Conservation (phyloP, 1,140 invertebrate genomes). For the Drosophila melanogaster region Release_6_plus_ISO1_MT NT_033779.5:13096501-13097000, state of each 20-base stretch:
- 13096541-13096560: neutral
- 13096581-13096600: too few relatives aligned
- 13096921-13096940: neutral
- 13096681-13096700: neutral
- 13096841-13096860: neutral
- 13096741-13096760: neutral
- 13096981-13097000: neutral
- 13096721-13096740: neutral
- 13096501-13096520: conserved; percentile 8
- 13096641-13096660: too few relatives aligned
- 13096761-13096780: conserved; percentile 21
- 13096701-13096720: neutral
- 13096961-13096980: neutral
- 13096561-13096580: neutral
- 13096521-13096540: neutral
- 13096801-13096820: conserved; percentile 19
- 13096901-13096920: neutral
- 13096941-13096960: neutral
- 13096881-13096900: conserved; percentile 9
- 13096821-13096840: conserved; percentile 3
- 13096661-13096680: neutral
- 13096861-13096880: conserved; percentile 11
- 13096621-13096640: neutral
- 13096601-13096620: neutral
- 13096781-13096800: conserved; percentile 19